Evolutionary conservation across 2,113 vertebrate species (phyloP).

Genomic region (Zosterops pallidus): DNA sequence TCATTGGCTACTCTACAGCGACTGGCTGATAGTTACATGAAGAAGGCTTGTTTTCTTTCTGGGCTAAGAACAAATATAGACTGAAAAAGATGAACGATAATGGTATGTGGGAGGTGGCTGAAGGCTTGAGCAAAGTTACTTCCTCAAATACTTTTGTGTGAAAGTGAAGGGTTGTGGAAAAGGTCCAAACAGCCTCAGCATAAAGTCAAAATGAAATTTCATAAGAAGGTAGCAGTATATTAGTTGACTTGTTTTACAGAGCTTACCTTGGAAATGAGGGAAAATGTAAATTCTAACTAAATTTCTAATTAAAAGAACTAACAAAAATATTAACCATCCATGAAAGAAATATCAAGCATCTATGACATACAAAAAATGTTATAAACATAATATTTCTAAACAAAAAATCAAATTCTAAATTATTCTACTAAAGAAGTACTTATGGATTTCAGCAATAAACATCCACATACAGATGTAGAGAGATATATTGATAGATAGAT

Average conservation of each 20-base stretch:
- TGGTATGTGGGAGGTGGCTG: not conserved
- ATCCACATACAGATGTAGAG: not conserved
- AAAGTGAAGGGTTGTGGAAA: not conserved
- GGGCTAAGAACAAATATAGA: not conserved
- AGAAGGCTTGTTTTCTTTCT: not conserved
- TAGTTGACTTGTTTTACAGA: not conserved
- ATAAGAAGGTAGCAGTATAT: not conserved
- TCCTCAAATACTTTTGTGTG: not conserved
- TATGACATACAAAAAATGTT: not conserved
- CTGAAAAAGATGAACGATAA: not conserved
- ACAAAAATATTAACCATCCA: not conserved
- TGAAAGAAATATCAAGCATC: not conserved
- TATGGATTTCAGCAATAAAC: not conserved
- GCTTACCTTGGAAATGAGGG: not conserved
- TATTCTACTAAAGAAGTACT: not conserved
- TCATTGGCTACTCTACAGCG: not conserved
- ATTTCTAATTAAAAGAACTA: not conserved
- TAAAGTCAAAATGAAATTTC: not conserved
- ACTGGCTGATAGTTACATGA: not conserved
- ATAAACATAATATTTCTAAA: not conserved
- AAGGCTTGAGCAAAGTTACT: not conserved
- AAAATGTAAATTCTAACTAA: not conserved
- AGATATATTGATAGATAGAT: not conserved
- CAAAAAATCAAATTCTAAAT: not conserved
- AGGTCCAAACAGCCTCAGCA: not conserved